Evolutionary conservation across 2,113 vertebrate species (phyloP), one percentile per base, ranked within the genome.

Genomic region (Notothenia rossii): DNA sequence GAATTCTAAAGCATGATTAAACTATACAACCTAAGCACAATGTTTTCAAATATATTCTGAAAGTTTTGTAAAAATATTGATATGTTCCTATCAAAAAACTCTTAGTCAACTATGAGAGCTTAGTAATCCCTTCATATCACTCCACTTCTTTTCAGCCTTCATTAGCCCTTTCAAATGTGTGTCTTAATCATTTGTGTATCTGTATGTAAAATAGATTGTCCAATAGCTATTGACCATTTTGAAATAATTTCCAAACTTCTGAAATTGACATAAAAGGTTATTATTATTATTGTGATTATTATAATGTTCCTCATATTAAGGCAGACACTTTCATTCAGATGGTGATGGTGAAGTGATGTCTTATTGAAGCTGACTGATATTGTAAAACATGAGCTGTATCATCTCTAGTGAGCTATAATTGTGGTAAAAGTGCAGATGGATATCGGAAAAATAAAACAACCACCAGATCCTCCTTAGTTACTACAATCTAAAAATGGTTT

Each of bases 81-180:
- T 46, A 45, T 25, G 49, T 43, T 49, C 25, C 20, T 17, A 36
- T 6, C 13, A 40, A 54, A 58, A 36, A 43, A 50, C 12, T 14
- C 58, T 55, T 48, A 20, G 73, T 53, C 45, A 49, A 49, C 69
- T 49, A n/a, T 2, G 15, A 14, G 18, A 12, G 20, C 6, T 11
- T 15, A 55, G 33, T 15, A 14, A 14, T 66, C 43, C 53, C 36
- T 53, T 59, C 14, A 58, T 66, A 18, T 49, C 36, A 43, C 63
- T 40, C 54, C 45, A 60, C 46, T 51, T 60, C 14, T 25, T 55
- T 60, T 53, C 33, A 49, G 64, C 55, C 64, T 43, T 68, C 8
- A 68, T 45, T 18, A 51, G 4, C 36, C 25, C 68, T n/a, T 60
- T 13, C 8, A 60, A 51, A 51, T 2, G 12, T 25, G 2, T 29